phyloP scores from a whole-genome alignment of 2,888 invertebrate species.

The Metellina segmentata region DNA sequence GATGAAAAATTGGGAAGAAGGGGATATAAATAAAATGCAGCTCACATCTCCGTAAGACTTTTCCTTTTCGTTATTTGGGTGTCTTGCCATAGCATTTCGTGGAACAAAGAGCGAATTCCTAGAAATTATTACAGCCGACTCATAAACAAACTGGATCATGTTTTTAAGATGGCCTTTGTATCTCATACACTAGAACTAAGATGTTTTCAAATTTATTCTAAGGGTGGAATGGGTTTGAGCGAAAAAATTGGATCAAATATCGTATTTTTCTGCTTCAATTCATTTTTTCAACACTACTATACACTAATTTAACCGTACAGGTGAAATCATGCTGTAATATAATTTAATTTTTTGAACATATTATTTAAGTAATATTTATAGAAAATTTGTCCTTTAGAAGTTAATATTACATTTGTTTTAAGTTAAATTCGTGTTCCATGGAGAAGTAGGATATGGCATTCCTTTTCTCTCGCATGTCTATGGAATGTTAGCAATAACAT shows the following conservation, averaged over 20 bases:
- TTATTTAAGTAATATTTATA: too few relatives aligned
- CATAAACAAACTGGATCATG: constrained; percentile 2
- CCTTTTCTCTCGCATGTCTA: too few relatives aligned
- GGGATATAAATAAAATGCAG: constrained; percentile 18
- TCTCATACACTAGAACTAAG: background rate
- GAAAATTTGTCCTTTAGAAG: too few relatives aligned
- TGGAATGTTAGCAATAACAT: too few relatives aligned
- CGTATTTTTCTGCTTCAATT: background rate
- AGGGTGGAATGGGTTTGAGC: background rate
- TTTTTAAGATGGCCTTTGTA: background rate
- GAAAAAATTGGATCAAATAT: background rate
- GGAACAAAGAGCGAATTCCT: background rate
- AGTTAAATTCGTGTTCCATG: too few relatives aligned
- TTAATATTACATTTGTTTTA: too few relatives aligned
- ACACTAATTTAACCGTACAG: too few relatives aligned
- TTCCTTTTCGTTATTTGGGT: background rate
- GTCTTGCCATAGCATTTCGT: background rate
- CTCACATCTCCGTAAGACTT: background rate
- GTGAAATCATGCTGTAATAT: too few relatives aligned
- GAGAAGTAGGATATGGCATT: too few relatives aligned
- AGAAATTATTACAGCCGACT: constrained; percentile 1
- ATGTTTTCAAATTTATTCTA: background rate
- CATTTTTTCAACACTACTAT: too few relatives aligned
- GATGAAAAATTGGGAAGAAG: constrained; percentile 25
- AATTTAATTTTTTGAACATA: too few relatives aligned